Evolutionary conservation across 2,888 invertebrate species (phyloP).

Genomic region (Drosophila recens): DNA sequence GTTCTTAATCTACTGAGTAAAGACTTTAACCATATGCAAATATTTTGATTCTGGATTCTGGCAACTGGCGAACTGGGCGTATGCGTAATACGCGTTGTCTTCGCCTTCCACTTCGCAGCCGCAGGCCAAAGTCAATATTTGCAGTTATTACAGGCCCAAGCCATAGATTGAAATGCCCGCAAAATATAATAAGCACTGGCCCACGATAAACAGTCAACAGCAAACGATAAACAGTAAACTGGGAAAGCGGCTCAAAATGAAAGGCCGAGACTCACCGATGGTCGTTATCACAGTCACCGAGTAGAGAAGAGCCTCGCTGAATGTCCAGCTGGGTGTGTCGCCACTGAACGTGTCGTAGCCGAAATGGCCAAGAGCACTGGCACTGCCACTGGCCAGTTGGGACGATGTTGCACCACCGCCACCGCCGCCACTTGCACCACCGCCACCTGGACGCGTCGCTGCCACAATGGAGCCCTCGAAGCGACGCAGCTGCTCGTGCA

Average conservation of each 20-base stretch:
- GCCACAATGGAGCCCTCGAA: slow-evolving; percentile 93
- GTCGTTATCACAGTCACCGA: slow-evolving; percentile 95
- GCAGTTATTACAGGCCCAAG: slow-evolving; percentile 46
- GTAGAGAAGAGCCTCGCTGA: slow-evolving; percentile 93
- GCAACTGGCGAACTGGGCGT: slow-evolving; percentile 55
- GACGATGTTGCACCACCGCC: slow-evolving; percentile 7
- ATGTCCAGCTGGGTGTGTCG: slow-evolving; percentile 88
- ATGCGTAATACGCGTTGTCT: slow-evolving; percentile 55
- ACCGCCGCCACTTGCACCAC: slow-evolving; percentile 22
- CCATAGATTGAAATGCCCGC: slow-evolving; percentile 39
- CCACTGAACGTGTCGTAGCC: slow-evolving; percentile 59
- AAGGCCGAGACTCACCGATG: slow-evolving; percentile 88
- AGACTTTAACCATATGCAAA: slow-evolving; percentile 64
- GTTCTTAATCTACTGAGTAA: slow-evolving; percentile 19
- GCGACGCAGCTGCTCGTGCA: slow-evolving; percentile 91
- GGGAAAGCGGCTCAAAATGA: slow-evolving; percentile 16
- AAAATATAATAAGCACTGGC: slow-evolving; percentile 24
- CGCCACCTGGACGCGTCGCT: slow-evolving; percentile 87
- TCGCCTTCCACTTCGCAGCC: slow-evolving; percentile 22
- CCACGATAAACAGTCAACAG: slow-evolving; percentile 32
- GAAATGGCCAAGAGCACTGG: slow-evolving; percentile 69
- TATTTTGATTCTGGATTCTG: slow-evolving; percentile 52
- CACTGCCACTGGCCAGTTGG: slow-evolving; percentile 43
- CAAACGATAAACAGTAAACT: slow-evolving; percentile 1
- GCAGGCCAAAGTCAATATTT: slow-evolving; percentile 67